Evolutionary conservation across 2,797 vertebrate genomes (phyloP).

Genomic region (Smutsia temminckii): DNA sequence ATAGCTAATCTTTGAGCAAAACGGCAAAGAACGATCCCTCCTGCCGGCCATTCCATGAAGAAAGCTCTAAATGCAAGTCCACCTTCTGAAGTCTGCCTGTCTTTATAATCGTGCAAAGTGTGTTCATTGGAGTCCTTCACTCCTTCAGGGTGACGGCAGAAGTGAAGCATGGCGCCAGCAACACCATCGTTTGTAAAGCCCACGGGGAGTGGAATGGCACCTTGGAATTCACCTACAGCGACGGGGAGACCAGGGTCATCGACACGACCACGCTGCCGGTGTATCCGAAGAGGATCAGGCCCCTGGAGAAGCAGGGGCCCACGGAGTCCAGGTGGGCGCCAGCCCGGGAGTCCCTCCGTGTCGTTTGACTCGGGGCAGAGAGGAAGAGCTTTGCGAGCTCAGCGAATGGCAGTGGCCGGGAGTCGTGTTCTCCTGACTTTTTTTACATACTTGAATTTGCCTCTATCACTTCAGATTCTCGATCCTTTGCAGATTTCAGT

Average conservation of each 20-base stretch:
- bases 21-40: neutral
- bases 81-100: neutral
- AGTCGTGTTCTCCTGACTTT: accelerated
- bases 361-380: neutral
- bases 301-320: conserved; percentile 89
- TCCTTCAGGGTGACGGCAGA: conserved; percentile 92
- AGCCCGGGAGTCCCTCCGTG: neutral
- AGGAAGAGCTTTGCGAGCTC: too few species aligned
- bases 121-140: neutral
- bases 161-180: conserved; percentile 94
- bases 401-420: neutral
- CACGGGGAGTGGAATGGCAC: conserved; percentile 98
- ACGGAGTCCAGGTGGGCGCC: conserved; percentile 91
- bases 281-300: conserved; percentile 92
- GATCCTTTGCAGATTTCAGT: neutral
- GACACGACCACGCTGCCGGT: conserved; percentile 92
- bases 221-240: conserved; percentile 95
- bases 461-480: neutral
- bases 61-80: neutral
- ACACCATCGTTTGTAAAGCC: conserved; percentile 94
- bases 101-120: neutral
- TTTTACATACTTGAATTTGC: neutral
- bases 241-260: conserved; percentile 94
- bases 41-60: neutral
- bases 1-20: conserved; percentile 1